phyloP scores from a whole-genome alignment of 2,888 invertebrate genomes.

The Salpingus planirostris region DNA sequence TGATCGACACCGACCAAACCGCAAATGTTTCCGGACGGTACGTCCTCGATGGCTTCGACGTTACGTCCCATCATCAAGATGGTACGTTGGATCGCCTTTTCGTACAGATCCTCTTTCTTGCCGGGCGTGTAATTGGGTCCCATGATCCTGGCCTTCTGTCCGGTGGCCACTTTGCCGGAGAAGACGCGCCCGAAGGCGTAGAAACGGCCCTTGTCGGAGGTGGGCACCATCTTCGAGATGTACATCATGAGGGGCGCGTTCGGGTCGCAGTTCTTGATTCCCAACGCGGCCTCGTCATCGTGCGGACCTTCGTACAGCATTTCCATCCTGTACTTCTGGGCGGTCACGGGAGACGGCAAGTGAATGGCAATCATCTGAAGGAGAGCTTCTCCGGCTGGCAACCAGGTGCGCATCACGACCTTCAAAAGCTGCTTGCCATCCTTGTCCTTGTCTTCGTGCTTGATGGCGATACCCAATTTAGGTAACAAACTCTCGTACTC shows the following conservation, averaged over 20 bases:
- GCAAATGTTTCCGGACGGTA: conserved; percentile 97
- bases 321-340: conserved; percentile 99
- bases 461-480: conserved; percentile 86
- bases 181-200: conserved; percentile 99
- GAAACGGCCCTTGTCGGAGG: conserved; percentile 99
- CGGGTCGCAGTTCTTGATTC: conserved; percentile 76
- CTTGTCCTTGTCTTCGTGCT: conserved; percentile 92
- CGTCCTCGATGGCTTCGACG: conserved; percentile 98
- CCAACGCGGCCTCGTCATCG: conserved; percentile 74
- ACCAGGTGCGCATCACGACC: conserved; percentile 97
- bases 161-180: conserved; percentile 82
- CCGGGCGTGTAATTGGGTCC: conserved; percentile 97
- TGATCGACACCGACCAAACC: conserved; percentile 99
- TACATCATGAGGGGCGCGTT: conserved; percentile 99
- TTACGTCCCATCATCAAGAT: conserved; percentile 99
- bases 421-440: conserved; percentile 94
- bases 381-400: conserved; percentile 98
- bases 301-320: conserved; percentile 98
- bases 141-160: conserved; percentile 95
- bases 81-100: conserved; percentile 98
- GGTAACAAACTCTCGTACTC: conserved; percentile 80
- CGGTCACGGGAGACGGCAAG: conserved; percentile 96
- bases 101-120: conserved; percentile 98
- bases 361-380: conserved; percentile 99
- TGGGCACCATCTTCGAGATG: conserved; percentile 99